phyloP scores from a whole-genome alignment of 2,888 invertebrate species.

The Prosapia bicincta region DNA sequence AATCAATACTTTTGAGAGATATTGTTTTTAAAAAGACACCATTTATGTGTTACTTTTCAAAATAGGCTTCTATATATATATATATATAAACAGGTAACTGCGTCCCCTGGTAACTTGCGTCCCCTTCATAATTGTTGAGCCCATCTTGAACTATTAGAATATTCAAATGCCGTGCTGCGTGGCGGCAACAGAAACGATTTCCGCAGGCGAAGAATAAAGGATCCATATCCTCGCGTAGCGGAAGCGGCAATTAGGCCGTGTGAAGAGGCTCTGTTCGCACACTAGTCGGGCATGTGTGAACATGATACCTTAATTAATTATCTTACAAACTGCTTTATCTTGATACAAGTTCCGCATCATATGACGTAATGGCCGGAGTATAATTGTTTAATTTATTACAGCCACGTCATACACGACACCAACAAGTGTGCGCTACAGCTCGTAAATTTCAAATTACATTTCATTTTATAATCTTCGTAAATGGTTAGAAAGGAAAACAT shows the following conservation, averaged over 20 bases:
- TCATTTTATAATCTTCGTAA: neutral
- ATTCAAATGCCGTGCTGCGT: no score
- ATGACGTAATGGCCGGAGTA: neutral
- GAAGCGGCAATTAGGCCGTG: neutral
- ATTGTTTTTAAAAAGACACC: no score
- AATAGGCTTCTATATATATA: no score
- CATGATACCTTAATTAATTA: neutral
- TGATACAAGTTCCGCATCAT: neutral
- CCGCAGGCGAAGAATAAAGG: no score
- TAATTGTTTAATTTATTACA: neutral
- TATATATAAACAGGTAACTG: no score
- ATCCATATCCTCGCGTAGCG: neutral
- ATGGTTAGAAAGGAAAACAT: neutral
- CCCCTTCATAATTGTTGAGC: no score
- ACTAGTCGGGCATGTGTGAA: neutral
- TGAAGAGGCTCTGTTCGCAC: neutral
- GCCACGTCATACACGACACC: neutral
- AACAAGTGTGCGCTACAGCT: neutral
- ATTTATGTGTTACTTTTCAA: no score
- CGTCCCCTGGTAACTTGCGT: no score
- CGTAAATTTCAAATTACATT: neutral
- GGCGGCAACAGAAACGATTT: no score
- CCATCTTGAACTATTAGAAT: no score
- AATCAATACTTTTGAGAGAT: no score
- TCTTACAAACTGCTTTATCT: neutral